A percentile compares a stretch with the other conserved stretches of the same genome.
Conservation (phyloP, 2,888 invertebrate genomes). For the Encarsia formosa region DNA sequence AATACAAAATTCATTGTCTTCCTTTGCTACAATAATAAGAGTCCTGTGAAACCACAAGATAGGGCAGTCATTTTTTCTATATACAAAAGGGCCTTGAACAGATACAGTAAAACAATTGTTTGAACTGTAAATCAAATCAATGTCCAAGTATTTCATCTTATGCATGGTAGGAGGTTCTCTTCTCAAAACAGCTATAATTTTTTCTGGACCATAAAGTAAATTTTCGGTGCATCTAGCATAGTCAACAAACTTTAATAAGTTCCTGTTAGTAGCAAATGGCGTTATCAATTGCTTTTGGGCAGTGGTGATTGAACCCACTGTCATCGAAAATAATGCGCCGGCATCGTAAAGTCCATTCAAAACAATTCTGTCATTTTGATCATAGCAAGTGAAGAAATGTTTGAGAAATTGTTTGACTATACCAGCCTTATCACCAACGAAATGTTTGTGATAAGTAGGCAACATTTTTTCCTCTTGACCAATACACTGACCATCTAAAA, state of each 20-base stretch:
- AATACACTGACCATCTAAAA: slow-evolving; percentile 43
- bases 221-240: slow-evolving; percentile 48
- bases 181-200: slow-evolving; percentile 41
- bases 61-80: slow-evolving; percentile 36
- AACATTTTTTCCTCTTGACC: slow-evolving; percentile 38
- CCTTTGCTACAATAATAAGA: slow-evolving; percentile 41
- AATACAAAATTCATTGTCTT: slow-evolving; percentile 46
- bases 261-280: slow-evolving; percentile 41
- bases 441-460: slow-evolving; percentile 35
- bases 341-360: slow-evolving; percentile 45
- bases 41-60: slow-evolving; percentile 44
- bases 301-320: slow-evolving; percentile 39
- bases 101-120: slow-evolving; percentile 36
- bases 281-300: slow-evolving; percentile 44
- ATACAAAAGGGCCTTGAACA: slow-evolving; percentile 44
- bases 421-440: slow-evolving; percentile 35
- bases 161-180: slow-evolving; percentile 44
- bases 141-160: slow-evolving; percentile 38
- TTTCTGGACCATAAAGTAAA: slow-evolving; percentile 44
- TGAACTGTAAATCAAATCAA: slow-evolving; percentile 41
- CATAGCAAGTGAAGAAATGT: slow-evolving; percentile 45
- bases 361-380: slow-evolving; percentile 44
- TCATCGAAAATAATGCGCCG: slow-evolving; percentile 45
- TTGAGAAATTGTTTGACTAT: slow-evolving; percentile 44
- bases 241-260: slow-evolving; percentile 47